Base-by-base conservation (phyloP, 2,888 invertebrate genomes). In the Sialis lutaria region DNA sequence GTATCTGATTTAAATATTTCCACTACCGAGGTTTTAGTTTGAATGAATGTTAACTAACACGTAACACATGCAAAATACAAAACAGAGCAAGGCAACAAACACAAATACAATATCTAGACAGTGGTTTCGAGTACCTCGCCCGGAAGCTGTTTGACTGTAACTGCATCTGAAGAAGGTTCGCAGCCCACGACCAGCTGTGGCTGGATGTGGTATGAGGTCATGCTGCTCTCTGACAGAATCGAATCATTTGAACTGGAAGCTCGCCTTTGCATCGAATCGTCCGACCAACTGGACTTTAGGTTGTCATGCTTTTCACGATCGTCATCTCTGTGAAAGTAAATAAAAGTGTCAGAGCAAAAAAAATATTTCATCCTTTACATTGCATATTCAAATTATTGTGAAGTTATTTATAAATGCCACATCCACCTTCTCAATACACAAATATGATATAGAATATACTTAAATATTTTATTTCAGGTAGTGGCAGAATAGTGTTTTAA, bases 41-140 rank as follows among this genome's bases (percentile, higher is more conserved):
- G n/a, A 41, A 40, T 6, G 9, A 46, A 13, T 22, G 9, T 41
- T 22, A 22, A 32, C 9, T 13, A 10, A 42, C 10, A 22, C 41
- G 10, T 40, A 45, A 45, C 31, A 42, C 33, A 13, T 34, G 10
- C 9, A 46, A 7, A 46, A 41, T 35, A 52, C 49, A 53, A 48
- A 51, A 53, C 53, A 54, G 55, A 52, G 53, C 55, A 55, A 40
- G 40, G 35, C 45, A 45, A 10, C 10, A 31, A 22, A 22, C 30
- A 42, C 12, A 10, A 37, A 22, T 22, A 22, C 22, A 22, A 22
- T 22, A 22, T 22, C 65, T 69, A 78, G 65, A 78, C 78, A 64
- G 77, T 77, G 58, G 77, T 78, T 74, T 78, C 77, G 62, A 78
- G 68, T 77, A 78, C 78, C 77, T 78, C 77, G 62, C 64, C 61